Evolutionary conservation across 2,797 vertebrate species (phyloP).

Genomic region (Spheniscus humboldti): DNA sequence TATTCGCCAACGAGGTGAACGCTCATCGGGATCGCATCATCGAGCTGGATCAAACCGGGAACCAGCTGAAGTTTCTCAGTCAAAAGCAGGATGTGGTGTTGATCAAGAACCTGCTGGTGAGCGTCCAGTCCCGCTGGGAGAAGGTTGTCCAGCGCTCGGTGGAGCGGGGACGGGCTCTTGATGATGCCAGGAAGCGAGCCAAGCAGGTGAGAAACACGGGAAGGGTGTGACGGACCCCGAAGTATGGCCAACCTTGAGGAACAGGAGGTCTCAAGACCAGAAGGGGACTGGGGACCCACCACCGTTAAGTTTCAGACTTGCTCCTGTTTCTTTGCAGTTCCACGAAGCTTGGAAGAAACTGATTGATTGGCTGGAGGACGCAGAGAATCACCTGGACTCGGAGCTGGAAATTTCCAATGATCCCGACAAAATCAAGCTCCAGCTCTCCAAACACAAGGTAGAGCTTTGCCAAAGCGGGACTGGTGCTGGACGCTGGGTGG

Average conservation of each 20-base stretch:
- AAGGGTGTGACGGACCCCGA: fast-evolving
- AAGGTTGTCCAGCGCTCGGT: conserved; percentile 96
- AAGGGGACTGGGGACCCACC: not conserved
- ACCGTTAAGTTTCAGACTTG: not conserved
- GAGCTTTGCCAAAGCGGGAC: not conserved
- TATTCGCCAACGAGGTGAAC: conserved; percentile 98
- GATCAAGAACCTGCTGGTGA: conserved; percentile 97
- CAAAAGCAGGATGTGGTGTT: conserved; percentile 97
- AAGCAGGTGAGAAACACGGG: conserved; percentile 83
- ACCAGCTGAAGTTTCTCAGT: conserved; percentile 95
- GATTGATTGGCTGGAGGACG: conserved; percentile 96
- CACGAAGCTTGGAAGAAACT: conserved; percentile 98
- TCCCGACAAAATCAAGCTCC: conserved; percentile 97
- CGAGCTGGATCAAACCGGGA: conserved; percentile 93
- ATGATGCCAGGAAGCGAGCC: conserved; percentile 94
- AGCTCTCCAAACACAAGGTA: conserved; percentile 96
- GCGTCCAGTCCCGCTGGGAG: conserved; percentile 98
- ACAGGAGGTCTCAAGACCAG: not conserved
- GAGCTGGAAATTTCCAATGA: conserved; percentile 98
- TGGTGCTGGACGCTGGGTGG: not conserved
- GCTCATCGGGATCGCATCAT: conserved; percentile 94
- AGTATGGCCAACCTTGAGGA: not conserved
- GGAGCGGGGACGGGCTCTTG: conserved; percentile 91
- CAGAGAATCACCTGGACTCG: conserved; percentile 91
- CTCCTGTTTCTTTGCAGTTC: conserved; percentile 77